Evolutionary conservation across 2,113 vertebrate species (phyloP), one percentile per base, ranked within the genome.

Genomic region (Micronisus gabar): DNA sequence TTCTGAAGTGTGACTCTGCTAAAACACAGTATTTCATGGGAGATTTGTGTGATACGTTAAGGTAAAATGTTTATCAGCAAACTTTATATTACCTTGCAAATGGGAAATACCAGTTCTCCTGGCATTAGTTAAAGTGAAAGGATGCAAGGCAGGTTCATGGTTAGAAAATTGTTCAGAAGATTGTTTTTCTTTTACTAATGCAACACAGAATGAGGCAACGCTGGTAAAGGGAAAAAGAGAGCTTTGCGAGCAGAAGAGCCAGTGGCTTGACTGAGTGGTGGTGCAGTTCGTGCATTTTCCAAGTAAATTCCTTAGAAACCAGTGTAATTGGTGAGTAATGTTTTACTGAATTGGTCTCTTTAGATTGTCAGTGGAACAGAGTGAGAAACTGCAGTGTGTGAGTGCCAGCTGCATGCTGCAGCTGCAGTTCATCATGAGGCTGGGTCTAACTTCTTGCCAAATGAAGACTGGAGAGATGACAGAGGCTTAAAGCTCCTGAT

Each of bases 341-440:
- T 92, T 97, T 96, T 94, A 71, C 56, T 94, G 83, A 96, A 63
- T 81, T 91, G 45, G 16, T 83, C 61, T 93, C 72, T 84, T 93
- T 76, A 87, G 65, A 78, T 74, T 83, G 55, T 89, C 80, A 70
- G 47, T 83, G 53, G 89, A 86, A 92, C 1, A 5, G 43, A 70
- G 45, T 82, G 76, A 97, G 73, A 97, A 96, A 93, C 6, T 79
- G 48, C 12, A 4, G 11, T 29, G 41, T 55, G 66, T 86, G 82
- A 55, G 53, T 90, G 88, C 81, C 73, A 90, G 70, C 55, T 66
- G 17, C 61, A 22, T 68, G 21, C 67, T 87, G 63, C 32, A 50
- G 27, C n/a, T 47, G 36, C 59, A 81, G 10, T 36, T 86, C 86
- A 92, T 96, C 26, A 11, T 21, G 16, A 59, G 25, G 7, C 22